Base-by-base conservation (phyloP, 2,888 invertebrate species). In the Aradus depressus region DNA sequence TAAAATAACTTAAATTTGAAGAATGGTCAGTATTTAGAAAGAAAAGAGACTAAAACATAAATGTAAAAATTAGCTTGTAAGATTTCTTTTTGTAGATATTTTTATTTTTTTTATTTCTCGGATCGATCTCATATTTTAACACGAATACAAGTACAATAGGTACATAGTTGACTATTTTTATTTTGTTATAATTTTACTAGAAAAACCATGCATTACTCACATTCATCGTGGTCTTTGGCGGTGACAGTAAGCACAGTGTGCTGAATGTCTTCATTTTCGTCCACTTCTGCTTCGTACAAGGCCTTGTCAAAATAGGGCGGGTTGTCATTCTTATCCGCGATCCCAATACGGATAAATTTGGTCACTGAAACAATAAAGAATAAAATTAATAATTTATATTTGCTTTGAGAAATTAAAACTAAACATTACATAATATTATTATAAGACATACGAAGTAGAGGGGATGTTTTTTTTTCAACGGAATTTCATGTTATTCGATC, bases 271-370 rank as follows among this genome's bases (percentile, higher is more conserved):
- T 93, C 91, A 79, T 95, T 93, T 70, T 95, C 95, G 73, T 93
- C 92, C 65, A 95, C 93, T 72, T 92, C 92, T 64, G 95, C 93
- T 72, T 91, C 90, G 73, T 95, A 93, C 64, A 92, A 77, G 65
- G 85, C 86, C 73, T 93, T 93, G 76, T 91, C 92, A 75, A 98
- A 97, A 72, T 90, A 90, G 59, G 97, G 97, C 58, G 93, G 91
- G 75, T 98, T 97, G 79, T 98, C 98, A 81, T 98, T 98, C 76
- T 93, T 95, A 75, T 98, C 97, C 63, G 92, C 92, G 67, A 97
- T 93, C 64, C 90, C 92, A 72, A 96, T 93, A 63, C 93, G 91
- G 72, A 95, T 93, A 75, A 92, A 93, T 75, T 93, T 93, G 62
- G 92, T 93, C 72, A 93, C 93, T 93, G 79, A n/a, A 80, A 81